These are phyloP conservation scores for Cremastinae sp. DNA, from an alignment of 2,888 invertebrate species.

Conservation along the genomic window DNA sequence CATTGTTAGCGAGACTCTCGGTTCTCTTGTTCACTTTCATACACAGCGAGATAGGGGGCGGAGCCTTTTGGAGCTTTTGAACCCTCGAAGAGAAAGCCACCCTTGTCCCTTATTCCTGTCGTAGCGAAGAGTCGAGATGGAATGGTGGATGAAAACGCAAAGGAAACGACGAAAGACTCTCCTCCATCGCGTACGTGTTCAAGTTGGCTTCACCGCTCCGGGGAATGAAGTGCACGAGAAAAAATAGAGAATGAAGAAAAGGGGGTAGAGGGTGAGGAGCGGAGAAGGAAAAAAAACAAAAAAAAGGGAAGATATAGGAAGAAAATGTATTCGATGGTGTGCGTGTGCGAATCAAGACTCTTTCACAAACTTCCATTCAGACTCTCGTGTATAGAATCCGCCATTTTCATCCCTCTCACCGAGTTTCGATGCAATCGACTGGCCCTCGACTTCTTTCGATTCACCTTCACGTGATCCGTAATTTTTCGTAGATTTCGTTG, in stretches of 20 bases:
- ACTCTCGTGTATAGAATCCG: slow-evolving; percentile 24
- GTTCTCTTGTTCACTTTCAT: slow-evolving; percentile 35
- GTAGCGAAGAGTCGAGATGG: slow-evolving; percentile 17
- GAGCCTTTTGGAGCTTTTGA: slow-evolving; percentile 43
- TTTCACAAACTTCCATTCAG: slow-evolving; percentile 58
- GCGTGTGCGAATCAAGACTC: slow-evolving; percentile 47
- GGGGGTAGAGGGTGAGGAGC: slow-evolving; percentile 2
- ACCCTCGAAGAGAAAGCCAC: slow-evolving; percentile 49
- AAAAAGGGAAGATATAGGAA: slow-evolving; percentile 19
- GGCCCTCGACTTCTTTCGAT: slow-evolving; percentile 50
- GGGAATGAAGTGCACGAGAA: slow-evolving; percentile 43
- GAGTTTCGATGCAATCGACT: slow-evolving; percentile 51
- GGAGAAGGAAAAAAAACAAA: slow-evolving; percentile 13
- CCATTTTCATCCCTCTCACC: slow-evolving; percentile 38
- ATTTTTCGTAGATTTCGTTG: slow-evolving; percentile 16
- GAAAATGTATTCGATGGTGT: slow-evolving; percentile 15
- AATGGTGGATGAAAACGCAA: slow-evolving; percentile 17
- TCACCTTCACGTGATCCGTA: slow-evolving; percentile 42
- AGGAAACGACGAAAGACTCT: slow-evolving; percentile 51
- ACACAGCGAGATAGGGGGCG: slow-evolving; percentile 48
- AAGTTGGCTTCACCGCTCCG: slow-evolving; percentile 69
- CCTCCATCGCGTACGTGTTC: slow-evolving; percentile 69
- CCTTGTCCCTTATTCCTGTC: slow-evolving; percentile 52
- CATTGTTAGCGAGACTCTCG: slow-evolving; percentile 74
- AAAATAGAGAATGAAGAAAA: slow-evolving; percentile 1